These are phyloP conservation scores for Dipodomys merriami DNA, from an alignment of 2,113 vertebrate species.

Conservation along the genomic window DNA sequence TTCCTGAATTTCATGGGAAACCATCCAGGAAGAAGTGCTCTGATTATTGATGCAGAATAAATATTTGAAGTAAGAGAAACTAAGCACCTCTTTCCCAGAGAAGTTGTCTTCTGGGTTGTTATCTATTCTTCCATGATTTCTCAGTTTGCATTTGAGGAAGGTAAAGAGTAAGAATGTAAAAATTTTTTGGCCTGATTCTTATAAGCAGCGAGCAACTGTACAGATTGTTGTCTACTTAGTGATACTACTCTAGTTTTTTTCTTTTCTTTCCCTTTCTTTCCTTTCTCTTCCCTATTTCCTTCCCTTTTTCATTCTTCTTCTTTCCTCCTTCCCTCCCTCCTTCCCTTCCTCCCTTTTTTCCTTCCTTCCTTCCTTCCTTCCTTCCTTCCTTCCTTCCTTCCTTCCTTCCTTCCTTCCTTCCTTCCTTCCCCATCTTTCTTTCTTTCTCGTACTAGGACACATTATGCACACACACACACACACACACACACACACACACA, in stretches of 20 bases:
- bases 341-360: accelerated
- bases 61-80: neutral
- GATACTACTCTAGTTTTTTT: neutral
- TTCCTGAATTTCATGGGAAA: neutral
- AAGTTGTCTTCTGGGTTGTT: neutral
- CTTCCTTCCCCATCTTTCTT: too few species aligned
- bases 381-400: too few species aligned
- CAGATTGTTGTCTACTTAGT: neutral
- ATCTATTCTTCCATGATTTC: neutral
- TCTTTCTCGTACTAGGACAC: neutral
- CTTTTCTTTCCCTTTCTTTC: neutral
- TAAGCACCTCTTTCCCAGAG: neutral
- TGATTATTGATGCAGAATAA: neutral
- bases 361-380: too few species aligned
- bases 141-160: neutral
- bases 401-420: too few species aligned
- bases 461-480: too few species aligned
- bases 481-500: too few species aligned
- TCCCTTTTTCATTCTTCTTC: too few species aligned
- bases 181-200: neutral
- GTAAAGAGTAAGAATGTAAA: too few species aligned
- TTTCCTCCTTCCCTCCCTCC: neutral
- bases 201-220: neutral
- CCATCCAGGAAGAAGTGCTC: neutral
- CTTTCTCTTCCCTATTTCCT: too few species aligned